Conservation (phyloP, 2,888 invertebrate genomes). For the Amphipoea oculea region DNA sequence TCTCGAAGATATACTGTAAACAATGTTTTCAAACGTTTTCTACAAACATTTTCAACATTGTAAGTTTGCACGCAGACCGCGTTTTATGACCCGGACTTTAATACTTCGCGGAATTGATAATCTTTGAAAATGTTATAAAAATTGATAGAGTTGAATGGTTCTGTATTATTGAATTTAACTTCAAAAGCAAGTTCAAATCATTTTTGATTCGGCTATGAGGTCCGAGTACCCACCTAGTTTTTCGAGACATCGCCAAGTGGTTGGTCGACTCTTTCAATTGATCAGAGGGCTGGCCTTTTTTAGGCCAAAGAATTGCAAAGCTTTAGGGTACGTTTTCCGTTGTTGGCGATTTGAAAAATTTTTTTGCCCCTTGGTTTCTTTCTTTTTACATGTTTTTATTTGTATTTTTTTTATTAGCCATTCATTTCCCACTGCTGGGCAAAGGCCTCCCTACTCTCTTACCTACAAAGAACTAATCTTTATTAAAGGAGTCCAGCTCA, state of each 20-base stretch:
- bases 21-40: conserved; percentile 64
- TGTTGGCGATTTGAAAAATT: not conserved
- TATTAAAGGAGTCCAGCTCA: not conserved
- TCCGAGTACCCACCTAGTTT: not conserved
- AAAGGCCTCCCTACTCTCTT: not conserved
- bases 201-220: not conserved
- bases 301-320: not conserved
- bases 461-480: not conserved
- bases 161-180: not conserved
- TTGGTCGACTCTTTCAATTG: not conserved
- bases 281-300: not conserved
- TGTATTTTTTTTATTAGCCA: not conserved
- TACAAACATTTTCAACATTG: conserved; percentile 61
- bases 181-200: not conserved
- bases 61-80: conserved; percentile 62
- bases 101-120: conserved; percentile 54
- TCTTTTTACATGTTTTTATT: too few species aligned
- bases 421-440: not conserved
- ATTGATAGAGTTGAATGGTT: conserved; percentile 24
- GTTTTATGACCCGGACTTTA: conserved; percentile 57
- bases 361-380: not conserved
- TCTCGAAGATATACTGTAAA: conserved; percentile 67
- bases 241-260: not conserved
- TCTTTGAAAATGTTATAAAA: conserved; percentile 38
- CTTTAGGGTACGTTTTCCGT: not conserved